A percentile compares a stretch with the other conserved stretches of the same genome.
Evolutionary conservation across 2,797 vertebrate species (phyloP).

Genomic region (Sebastes baramenuke): DNA sequence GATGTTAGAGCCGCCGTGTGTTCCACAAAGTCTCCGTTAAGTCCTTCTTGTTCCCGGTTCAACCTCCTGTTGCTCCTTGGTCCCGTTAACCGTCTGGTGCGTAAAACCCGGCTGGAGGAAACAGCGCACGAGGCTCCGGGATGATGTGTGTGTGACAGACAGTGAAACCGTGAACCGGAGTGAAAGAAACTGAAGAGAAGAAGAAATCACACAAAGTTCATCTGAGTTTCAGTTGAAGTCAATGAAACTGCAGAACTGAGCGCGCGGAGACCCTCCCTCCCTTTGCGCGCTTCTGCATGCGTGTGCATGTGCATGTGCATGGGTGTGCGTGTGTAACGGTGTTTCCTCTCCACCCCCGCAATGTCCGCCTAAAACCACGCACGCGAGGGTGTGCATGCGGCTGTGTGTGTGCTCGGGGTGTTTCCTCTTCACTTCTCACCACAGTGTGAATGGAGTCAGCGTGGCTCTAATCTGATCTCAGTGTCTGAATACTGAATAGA

Average conservation of each 20-base stretch:
- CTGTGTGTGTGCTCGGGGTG: slow-evolving; percentile 10
- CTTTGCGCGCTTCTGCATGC: neutral
- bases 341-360: slow-evolving; percentile 37
- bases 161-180: no score
- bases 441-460: slow-evolving; percentile 32
- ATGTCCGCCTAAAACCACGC: neutral
- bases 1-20: neutral
- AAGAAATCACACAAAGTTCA: neutral
- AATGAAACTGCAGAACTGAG: slow-evolving; percentile 27
- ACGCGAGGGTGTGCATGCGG: neutral
- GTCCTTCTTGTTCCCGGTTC: neutral
- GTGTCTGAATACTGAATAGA: neutral
- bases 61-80: slow-evolving; percentile 54
- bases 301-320: neutral
- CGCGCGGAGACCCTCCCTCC: slow-evolving; percentile 25
- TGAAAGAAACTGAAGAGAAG: neutral
- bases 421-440: slow-evolving; percentile 48
- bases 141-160: neutral
- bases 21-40: neutral
- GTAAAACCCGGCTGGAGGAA: neutral
- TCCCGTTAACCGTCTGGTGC: slow-evolving; percentile 14
- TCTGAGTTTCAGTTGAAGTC: slow-evolving; percentile 23
- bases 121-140: slow-evolving; percentile 6
- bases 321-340: slow-evolving; percentile 5
- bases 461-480: slow-evolving; percentile 32